A percentile compares a stretch with the other conserved stretches of the same genome.
Conservation (phyloP, 30 jellyfish, hydroid and myxozoan genomes). For the Cassiopea xamachana region DNA sequence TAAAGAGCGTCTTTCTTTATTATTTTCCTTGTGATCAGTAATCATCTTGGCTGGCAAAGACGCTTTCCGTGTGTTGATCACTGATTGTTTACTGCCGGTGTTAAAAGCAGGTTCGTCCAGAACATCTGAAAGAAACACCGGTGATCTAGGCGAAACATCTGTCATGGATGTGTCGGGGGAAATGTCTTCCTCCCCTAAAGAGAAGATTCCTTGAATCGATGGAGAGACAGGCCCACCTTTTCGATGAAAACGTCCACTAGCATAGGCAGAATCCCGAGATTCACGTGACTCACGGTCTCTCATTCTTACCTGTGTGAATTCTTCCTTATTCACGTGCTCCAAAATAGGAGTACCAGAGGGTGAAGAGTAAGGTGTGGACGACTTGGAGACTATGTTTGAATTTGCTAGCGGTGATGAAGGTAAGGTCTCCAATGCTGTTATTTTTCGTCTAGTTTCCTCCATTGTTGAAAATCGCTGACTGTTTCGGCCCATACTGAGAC, state of each 20-base stretch:
- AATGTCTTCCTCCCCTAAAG: constrained; percentile 61
- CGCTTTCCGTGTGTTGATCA: constrained; percentile 40
- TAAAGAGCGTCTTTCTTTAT: constrained; percentile 15
- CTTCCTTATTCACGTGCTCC: constrained; percentile 41
- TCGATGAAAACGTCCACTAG: constrained; percentile 78
- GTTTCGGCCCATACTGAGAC: constrained; percentile 66
- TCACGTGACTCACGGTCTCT: constrained; percentile 74
- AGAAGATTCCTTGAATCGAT: constrained; percentile 42
- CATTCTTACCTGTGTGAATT: constrained; percentile 39
- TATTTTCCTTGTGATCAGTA: constrained; percentile 16
- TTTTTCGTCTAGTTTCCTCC: constrained; percentile 70
- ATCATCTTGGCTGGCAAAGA: constrained; percentile 67
- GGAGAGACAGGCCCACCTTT: constrained; percentile 48
- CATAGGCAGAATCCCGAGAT: constrained; percentile 89
- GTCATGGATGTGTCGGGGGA: constrained; percentile 49
- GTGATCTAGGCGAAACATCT: constrained; percentile 54
- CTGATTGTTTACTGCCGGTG: constrained; percentile 29
- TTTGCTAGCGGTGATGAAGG: constrained; percentile 31
- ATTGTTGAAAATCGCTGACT: constrained; percentile 61
- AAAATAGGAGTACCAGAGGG: constrained; percentile 68
- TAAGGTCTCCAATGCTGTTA: constrained; percentile 48
- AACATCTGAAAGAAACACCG: constrained; percentile 76
- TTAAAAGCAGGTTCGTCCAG: constrained; percentile 83
- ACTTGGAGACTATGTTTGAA: constrained; percentile 27
- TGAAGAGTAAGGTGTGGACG: constrained; percentile 66